phyloP scores from a whole-genome alignment of 2,797 vertebrate species.

The Limnodromus scolopaceus region DNA sequence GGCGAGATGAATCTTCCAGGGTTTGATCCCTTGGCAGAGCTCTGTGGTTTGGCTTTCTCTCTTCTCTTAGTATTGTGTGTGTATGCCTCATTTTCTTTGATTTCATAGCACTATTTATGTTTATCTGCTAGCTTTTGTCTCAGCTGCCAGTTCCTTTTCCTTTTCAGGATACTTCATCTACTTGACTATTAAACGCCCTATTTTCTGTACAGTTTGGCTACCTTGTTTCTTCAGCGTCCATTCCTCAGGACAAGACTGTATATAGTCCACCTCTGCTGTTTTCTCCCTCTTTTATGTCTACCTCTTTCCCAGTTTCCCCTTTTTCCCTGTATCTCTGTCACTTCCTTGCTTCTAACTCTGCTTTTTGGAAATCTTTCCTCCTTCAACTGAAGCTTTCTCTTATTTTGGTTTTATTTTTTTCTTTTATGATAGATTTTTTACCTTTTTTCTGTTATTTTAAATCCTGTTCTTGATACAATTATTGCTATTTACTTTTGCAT shows the following conservation, averaged over 20 bases:
- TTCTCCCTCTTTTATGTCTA: background rate
- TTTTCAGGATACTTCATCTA: background rate
- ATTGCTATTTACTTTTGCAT: background rate
- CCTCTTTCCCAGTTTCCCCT: background rate
- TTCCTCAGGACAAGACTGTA: background rate
- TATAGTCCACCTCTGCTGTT: background rate
- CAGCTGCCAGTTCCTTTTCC: background rate
- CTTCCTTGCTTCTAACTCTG: background rate
- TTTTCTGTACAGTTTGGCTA: background rate
- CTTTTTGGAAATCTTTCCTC: background rate
- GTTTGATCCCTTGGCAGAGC: conserved; percentile 24
- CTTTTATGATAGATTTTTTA: background rate
- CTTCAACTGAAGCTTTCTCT: background rate
- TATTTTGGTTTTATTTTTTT: background rate
- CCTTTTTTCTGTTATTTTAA: background rate
- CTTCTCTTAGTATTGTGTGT: background rate
- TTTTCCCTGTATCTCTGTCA: background rate
- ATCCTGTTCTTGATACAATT: background rate
- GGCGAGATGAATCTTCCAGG: background rate
- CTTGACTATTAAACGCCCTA: background rate
- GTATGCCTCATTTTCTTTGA: background rate
- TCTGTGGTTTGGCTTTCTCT: conserved; percentile 9
- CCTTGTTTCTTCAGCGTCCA: background rate
- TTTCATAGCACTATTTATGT: background rate
- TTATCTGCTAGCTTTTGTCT: conserved; percentile 5